phyloP scores from a whole-genome alignment of 2,797 vertebrate genomes.

The Sardinella longiceps region DNA sequence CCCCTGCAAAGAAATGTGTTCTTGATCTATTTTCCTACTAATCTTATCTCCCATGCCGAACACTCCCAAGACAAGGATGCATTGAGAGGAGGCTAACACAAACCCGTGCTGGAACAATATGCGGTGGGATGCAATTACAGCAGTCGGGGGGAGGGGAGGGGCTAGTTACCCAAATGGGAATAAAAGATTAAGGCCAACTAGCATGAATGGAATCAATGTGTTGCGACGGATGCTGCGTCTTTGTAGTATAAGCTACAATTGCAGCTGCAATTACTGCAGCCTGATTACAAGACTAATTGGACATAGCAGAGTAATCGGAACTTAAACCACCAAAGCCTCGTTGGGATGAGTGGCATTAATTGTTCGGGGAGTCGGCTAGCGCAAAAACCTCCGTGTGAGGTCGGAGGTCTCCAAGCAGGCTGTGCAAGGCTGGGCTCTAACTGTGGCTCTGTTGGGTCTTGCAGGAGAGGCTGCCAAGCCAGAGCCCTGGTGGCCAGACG shows the following conservation, averaged over 20 bases:
- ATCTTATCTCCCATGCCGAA: slow-evolving; percentile 3
- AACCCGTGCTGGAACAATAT: slow-evolving; percentile 12
- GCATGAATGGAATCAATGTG: slow-evolving; percentile 67
- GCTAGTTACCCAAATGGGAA: slow-evolving; percentile 55
- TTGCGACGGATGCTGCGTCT: slow-evolving; percentile 61
- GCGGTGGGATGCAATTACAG: slow-evolving; percentile 40
- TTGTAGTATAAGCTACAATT: slow-evolving; percentile 65
- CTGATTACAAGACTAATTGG: slow-evolving; percentile 74
- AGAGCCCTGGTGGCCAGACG: slow-evolving; percentile 32
- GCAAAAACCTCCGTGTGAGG: slow-evolving; percentile 51
- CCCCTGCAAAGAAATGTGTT: neutral
- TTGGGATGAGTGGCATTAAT: slow-evolving; percentile 62
- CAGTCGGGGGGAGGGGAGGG: slow-evolving; percentile 37
- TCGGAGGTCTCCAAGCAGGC: slow-evolving; percentile 27
- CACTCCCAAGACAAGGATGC: neutral
- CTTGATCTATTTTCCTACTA: slow-evolving; percentile 1
- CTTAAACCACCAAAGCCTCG: slow-evolving; percentile 57
- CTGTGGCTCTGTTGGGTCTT: neutral
- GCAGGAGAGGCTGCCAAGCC: slow-evolving; percentile 28
- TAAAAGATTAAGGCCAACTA: slow-evolving; percentile 60
- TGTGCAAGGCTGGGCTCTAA: neutral
- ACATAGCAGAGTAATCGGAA: slow-evolving; percentile 70
- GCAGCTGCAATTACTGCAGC: slow-evolving; percentile 63
- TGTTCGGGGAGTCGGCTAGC: slow-evolving; percentile 44
- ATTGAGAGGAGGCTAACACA: neutral